Base-by-base conservation (phyloP, 2,797 vertebrate genomes). In the Brachyrhaphis roseni region DNA sequence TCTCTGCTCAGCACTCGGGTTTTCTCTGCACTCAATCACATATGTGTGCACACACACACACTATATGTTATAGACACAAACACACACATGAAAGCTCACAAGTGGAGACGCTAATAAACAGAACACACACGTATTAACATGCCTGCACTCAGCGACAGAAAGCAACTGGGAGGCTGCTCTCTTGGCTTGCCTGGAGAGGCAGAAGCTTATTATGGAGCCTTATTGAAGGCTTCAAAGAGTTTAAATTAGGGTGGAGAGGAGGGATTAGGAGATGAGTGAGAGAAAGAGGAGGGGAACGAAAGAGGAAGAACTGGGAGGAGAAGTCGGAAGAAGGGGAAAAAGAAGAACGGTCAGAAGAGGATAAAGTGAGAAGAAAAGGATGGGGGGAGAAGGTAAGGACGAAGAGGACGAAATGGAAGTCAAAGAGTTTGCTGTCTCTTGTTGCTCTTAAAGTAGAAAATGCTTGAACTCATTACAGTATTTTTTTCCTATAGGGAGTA, bases 211-310 rank as follows among this genome's bases (percentile, higher is more conserved):
- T 94, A 95, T 95, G 94, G 92, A 93, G 90, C 92, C 91, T 93
- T 92, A 94, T 94, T 95, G 94, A 95, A 95, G 92, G 92, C 93
- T 94, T 95, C 94, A 95, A 95, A 95, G 94, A 95, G 93, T 94
- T 94, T 94, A 95, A 95, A 95, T 95, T 95, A 93, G 93, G 93
- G 92, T 94, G 93, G 93, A 94, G 92, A 94, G 92, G 92, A 92
- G 90, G 93, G 93, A 94, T 94, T 93, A 95, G 90, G 91, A 92
- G 88, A 89, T 68, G 85, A 92, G 88, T 71, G 72, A 86, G 87
- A 90, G 91, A 91, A 91, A 87, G 86, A 89, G 90, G 90, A 90
- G 86, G 84, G 83, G 88, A 87, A 89, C 87, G 83, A 87, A 79
- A 87, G 83, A 92, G 79, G 82, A 87, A 91, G 85, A 90, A 82